Base-by-base conservation (phyloP, 2,113 vertebrate species). In the Sialia sialis region DNA sequence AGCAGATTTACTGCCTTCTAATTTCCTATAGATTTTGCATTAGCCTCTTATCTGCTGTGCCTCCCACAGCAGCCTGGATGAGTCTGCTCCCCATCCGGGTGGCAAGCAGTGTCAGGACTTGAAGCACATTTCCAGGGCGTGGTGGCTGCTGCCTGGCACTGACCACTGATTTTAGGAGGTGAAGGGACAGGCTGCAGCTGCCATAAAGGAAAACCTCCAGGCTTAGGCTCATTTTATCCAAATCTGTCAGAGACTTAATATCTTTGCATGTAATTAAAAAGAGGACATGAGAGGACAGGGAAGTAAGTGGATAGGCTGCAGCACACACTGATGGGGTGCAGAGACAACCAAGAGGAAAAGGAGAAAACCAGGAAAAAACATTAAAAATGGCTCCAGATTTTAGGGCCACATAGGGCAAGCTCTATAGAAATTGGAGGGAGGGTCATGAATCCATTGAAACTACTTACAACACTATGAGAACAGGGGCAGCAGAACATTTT, bases 1-100 rank as follows among this genome's bases (percentile, higher is more conserved):
- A 91, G 70, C 48, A 89, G 62, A 84, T 93, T 89, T 93, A 68
- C 66, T 87, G 62, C 48, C n/a, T 74, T 87, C 81, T 84, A 51
- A 68, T 93, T 81, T 75, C 84, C 74, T 84, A 64, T n/a, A 87
- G 84, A 59, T 87, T 87, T 93, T 67, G 70, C 52, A 38, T 91
- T 82, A 79, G 62, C 81, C 27, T 94, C 66, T 93, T 84, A 72
- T 41, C 69, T 16, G 7, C 87, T 69, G 81, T 6, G 27, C 70
- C 54, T 95, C 74, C 84, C 68, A 41, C 27, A 36, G 70, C 55
- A 62, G 55, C 4, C 41, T 54, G 79, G 63, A 49, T 23, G 55
- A 29, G 79, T 72, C 84, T 4, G 15, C 7, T 79, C 44, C 77
- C 58, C 4, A 8, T 64, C 67, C 1, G 7, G 66, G 58, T 21